These are phyloP conservation scores for Drosophila mayaguana DNA, from an alignment of 2,888 invertebrate species.

Conservation along the genomic window DNA sequence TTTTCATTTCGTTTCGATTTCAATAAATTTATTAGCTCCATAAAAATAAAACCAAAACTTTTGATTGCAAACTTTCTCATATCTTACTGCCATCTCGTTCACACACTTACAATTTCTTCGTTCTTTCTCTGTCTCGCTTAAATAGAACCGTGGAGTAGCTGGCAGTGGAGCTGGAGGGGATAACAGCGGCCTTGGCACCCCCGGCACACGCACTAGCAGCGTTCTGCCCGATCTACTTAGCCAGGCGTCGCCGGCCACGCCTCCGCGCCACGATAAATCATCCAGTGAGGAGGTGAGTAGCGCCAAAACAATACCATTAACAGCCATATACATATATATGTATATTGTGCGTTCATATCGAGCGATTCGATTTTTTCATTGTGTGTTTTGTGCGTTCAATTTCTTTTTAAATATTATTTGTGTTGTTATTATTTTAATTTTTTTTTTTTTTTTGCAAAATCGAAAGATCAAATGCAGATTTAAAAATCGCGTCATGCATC, in stretches of 20 bases:
- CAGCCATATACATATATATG: constrained; percentile 3
- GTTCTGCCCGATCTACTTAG: constrained; percentile 98
- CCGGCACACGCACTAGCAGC: constrained; percentile 93
- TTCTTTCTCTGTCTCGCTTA: constrained; percentile 11
- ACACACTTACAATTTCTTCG: constrained; percentile 12
- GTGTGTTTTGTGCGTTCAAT: constrained; percentile 68
- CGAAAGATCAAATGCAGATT: constrained; percentile 20
- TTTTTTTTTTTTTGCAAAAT: constrained; percentile 37
- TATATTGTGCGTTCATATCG: constrained; percentile 12
- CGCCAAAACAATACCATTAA: constrained; percentile 16
- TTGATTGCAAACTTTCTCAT: constrained; percentile 36
- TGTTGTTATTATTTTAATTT: constrained; percentile 34
- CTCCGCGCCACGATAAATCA: constrained; percentile 95
- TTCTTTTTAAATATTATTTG: constrained; percentile 29
- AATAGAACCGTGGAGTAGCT: constrained; percentile 59
- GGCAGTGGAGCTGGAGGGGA: constrained; percentile 61
- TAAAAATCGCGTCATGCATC: constrained; percentile 36
- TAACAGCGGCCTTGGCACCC: constrained; percentile 86
- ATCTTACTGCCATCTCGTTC: not conserved
- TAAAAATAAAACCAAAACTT: constrained; percentile 22
- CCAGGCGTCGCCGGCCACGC: constrained; percentile 94
- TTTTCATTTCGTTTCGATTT: constrained; percentile 35
- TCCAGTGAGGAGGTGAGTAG: constrained; percentile 96
- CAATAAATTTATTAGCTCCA: constrained; percentile 41
- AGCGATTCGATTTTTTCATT: constrained; percentile 60